phyloP scores from a whole-genome alignment of 1,140 invertebrate genomes.

The Teleopsis dalmanni region DNA sequence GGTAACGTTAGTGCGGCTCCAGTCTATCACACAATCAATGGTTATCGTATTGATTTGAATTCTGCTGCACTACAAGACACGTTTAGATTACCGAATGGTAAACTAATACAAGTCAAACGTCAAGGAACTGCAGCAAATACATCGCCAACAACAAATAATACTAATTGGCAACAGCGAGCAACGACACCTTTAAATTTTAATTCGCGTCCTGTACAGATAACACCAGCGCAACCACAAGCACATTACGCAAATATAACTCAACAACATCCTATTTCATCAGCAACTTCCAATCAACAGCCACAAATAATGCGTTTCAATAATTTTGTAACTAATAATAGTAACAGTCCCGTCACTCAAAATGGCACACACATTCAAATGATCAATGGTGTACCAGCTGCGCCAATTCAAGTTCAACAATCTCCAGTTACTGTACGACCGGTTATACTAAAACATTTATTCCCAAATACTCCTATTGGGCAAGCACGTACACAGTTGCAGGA shows the following conservation, averaged over 20 bases:
- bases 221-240: neutral
- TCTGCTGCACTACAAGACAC: slow-evolving; percentile 40
- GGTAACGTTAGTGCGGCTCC: slow-evolving; percentile 15
- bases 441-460: slow-evolving; percentile 17
- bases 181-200: slow-evolving; percentile 1
- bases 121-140: slow-evolving; percentile 17
- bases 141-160: slow-evolving; percentile 6
- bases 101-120: slow-evolving; percentile 40
- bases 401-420: slow-evolving; percentile 14
- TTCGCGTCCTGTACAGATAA: slow-evolving; percentile 10
- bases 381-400: slow-evolving; percentile 6
- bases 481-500: slow-evolving; percentile 34
- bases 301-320: slow-evolving; percentile 10
- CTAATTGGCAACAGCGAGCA: slow-evolving; percentile 6
- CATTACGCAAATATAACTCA: neutral
- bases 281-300: slow-evolving; percentile 5
- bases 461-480: slow-evolving; percentile 23
- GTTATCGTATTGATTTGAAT: slow-evolving; percentile 41
- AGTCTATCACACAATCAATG: slow-evolving; percentile 41
- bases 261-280: neutral
- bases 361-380: slow-evolving; percentile 12
- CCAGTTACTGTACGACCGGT: slow-evolving; percentile 19
- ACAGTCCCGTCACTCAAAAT: slow-evolving; percentile 9
- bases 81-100: slow-evolving; percentile 38
- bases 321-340: neutral